These are phyloP conservation scores for Celastrina argiolus DNA, from an alignment of 2,888 invertebrate genomes.

Conservation along the genomic window DNA sequence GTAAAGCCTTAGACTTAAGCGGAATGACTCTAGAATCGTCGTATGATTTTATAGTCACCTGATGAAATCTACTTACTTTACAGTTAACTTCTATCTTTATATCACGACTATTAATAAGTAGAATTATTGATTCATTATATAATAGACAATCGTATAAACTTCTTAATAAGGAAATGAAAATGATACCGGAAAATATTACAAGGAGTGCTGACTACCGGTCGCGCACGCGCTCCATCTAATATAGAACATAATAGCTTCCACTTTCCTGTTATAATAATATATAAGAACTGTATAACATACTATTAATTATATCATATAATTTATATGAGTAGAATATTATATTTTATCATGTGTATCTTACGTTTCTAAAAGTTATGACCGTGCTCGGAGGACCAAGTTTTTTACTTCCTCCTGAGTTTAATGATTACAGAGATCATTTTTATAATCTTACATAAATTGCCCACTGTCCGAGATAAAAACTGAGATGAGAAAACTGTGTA, in stretches of 20 bases:
- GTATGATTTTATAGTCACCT: too few species aligned
- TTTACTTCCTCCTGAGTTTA: background rate
- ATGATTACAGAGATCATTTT: background rate
- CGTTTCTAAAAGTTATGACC: background rate
- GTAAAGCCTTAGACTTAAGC: too few species aligned
- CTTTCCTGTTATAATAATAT: background rate
- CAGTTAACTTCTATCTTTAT: too few species aligned
- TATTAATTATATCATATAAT: background rate
- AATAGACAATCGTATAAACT: background rate
- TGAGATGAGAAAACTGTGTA: background rate
- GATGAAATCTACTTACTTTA: too few species aligned
- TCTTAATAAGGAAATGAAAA: constrained; percentile 18
- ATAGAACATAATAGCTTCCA: constrained; percentile 1
- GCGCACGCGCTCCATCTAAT: constrained; percentile 6
- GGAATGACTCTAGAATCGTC: too few species aligned
- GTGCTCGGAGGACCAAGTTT: background rate
- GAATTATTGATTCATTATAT: too few species aligned
- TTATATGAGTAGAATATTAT: background rate
- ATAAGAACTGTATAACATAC: background rate
- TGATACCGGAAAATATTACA: constrained; percentile 16
- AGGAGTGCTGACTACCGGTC: background rate
- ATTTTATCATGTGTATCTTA: background rate
- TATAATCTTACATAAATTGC: background rate
- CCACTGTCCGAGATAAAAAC: background rate
- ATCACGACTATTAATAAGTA: too few species aligned